Base-by-base conservation (phyloP, 2,113 vertebrate genomes). In the Ursus arctos region DNA sequence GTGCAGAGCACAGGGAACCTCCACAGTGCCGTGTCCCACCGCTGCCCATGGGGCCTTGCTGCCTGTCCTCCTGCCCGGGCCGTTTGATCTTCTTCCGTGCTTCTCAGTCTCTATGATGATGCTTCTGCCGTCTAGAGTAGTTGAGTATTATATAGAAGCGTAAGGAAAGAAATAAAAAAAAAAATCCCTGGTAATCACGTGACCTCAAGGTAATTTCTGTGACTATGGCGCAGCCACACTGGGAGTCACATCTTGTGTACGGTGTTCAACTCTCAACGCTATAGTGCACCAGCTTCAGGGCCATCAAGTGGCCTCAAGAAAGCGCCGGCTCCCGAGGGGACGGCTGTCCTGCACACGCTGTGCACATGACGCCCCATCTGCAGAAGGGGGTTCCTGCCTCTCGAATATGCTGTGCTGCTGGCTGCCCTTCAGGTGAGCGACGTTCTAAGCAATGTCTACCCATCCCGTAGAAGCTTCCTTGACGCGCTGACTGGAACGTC, bases 41-140 rank as follows among this genome's bases (percentile, higher is more conserved):
- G 0, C 43, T 8, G 7, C 8, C 43, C 26, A 1, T 7, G 14
- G 67, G 67, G 33, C 67, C 18, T 15, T 1, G 12, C 71, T 24
- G 2, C 40, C 24, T 4, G 97, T 28, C 79, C 33, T 8, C 90
- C 40, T 28, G 15, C 36, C 69, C 0, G 1, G 11, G 49, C 57
- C 1, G 0, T 31, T 14, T 6, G 11, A 7, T 4, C 9, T 3
- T 63, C 1, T 47, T 74, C 43, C 16, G 3, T 8, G 51, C 11
- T 28, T 40, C 71, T 72, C 12, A 1, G 7, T 47, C 53, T 36
- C 53, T 81, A 7, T n/a, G 43, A 43, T 43, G 43, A 43, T 6
- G 63, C 11, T 1, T 63, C 69, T n/a, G n/a, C n/a, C 12, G n/a
- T 22, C 88, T 92, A n/a, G 33, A 55, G 18, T 63, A 2, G 15